Evolutionary conservation across 2,888 invertebrate genomes (phyloP), one percentile per base, ranked within the genome.

Genomic region (Cephus pulcher): DNA sequence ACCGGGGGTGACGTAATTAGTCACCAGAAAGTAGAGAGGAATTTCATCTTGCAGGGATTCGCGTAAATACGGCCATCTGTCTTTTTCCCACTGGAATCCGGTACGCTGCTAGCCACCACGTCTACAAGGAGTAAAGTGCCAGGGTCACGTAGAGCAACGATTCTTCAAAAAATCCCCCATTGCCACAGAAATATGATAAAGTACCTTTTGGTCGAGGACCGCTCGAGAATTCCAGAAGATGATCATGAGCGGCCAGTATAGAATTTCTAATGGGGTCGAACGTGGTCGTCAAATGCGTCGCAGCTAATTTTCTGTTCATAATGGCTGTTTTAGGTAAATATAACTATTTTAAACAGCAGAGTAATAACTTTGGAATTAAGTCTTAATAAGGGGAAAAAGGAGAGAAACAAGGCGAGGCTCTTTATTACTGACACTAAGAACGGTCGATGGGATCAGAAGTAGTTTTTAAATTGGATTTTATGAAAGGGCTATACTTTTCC

Each of bases 381-480:
- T 56, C 23, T 56, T 56, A 40, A 37, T 6, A 40, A 4, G 15
- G 15, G 15, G 23, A 23, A 56, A 15, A 56, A 40, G 9, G 23
- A 56, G 23, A 9, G 56, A 9, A 56, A 56, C 6, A 23, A 56
- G 56, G 23, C 56, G 56, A 56, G 23, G 9, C 56, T 56, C 56
- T 85, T 82, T 79, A 80, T 83, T 82, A 81, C 78, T 68, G 78
- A 37, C 76, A 84, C 81, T 78, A 82, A 81, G 79, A 76, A 82
- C 73, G 75, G 79, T 82, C 78, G 80, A 75, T 75, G 78, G 81
- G 78, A 80, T 83, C 81, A 80, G 82, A 79, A 81, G 79, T 80
- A 84, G 83, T 84, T 84, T 79, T 86, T 83, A 86, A 85, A 84
- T 85, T 85, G 80, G 81, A 84, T 86, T 82, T 85, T 82, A 86